These are phyloP conservation scores for Hyaena hyaena DNA, from an alignment of 2,113 vertebrate species.

Conservation along the genomic window DNA sequence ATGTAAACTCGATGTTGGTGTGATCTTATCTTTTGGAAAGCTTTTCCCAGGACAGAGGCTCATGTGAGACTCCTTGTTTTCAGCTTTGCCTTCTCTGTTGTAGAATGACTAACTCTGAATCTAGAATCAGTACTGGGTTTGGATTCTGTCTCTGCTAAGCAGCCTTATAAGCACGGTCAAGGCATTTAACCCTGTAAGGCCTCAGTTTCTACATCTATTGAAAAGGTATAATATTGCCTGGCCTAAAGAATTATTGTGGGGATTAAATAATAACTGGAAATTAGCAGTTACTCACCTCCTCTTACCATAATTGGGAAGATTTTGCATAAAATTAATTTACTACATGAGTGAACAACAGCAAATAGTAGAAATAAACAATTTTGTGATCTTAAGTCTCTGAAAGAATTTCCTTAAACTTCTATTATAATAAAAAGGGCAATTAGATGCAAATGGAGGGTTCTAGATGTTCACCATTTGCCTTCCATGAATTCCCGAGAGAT, in stretches of 20 bases:
- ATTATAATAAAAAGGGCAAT: constrained; percentile 28
- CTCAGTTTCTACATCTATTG: constrained; percentile 12
- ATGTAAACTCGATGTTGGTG: neutral
- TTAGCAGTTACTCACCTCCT: neutral
- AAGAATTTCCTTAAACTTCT: constrained; percentile 54
- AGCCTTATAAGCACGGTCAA: neutral
- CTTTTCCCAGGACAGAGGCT: neutral
- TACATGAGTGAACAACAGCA: neutral
- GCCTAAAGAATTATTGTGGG: constrained; percentile 8
- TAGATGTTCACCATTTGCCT: constrained; percentile 40
- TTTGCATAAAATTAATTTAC: constrained; percentile 37
- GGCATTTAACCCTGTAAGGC: neutral
- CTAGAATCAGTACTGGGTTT: neutral
- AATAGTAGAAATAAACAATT: constrained; percentile 45
- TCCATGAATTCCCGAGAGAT: constrained; percentile 31
- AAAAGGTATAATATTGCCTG: neutral
- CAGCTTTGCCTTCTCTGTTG: neutral
- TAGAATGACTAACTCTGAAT: neutral
- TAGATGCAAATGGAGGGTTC: constrained; percentile 44
- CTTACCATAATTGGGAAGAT: constrained; percentile 1
- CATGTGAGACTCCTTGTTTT: neutral
- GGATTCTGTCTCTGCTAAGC: constrained; percentile 1
- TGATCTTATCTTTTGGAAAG: neutral
- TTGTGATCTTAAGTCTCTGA: constrained; percentile 18
- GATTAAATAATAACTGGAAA: constrained; percentile 42